Percentiles rank a stretch among this genome's conserved stretches.
Conservation (phyloP, 2,888 invertebrate species). For the Idaea aversata region DNA sequence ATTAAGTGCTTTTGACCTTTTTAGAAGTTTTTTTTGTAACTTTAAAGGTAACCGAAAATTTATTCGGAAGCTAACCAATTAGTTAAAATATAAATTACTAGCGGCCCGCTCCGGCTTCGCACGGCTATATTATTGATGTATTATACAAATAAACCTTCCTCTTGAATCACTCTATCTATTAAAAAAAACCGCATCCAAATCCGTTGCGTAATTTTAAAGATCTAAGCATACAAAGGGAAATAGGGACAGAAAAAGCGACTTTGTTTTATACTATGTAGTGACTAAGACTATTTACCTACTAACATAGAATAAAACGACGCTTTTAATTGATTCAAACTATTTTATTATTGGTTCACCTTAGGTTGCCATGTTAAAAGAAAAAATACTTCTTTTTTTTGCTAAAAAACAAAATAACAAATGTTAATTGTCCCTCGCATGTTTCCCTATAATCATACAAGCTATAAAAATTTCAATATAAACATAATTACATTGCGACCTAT, state of each 20-base stretch:
- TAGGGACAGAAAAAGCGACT: no score
- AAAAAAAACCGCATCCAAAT: no score
- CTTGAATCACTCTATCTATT: no score
- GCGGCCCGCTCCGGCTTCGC: no score
- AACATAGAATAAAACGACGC: no score
- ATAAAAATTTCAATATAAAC: background rate
- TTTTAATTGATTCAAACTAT: no score
- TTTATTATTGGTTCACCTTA: background rate
- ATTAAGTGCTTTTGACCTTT: background rate
- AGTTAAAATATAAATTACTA: background rate
- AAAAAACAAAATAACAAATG: background rate
- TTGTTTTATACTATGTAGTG: no score
- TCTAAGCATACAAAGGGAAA: no score
- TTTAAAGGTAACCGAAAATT: background rate
- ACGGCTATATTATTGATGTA: no score
- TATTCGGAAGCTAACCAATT: background rate
- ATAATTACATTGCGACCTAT: conserved; percentile 18
- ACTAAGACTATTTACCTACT: no score
- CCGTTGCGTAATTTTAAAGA: no score
- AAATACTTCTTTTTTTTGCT: background rate
- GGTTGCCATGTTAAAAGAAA: background rate
- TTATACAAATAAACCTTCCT: no score
- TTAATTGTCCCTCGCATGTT: background rate
- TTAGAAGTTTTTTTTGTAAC: background rate
- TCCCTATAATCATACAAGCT: background rate